Percentiles rank a stretch among this genome's conserved stretches.
phyloP scores from a whole-genome alignment of 2,797 vertebrate genomes.

The Halcyon chelicuti region DNA sequence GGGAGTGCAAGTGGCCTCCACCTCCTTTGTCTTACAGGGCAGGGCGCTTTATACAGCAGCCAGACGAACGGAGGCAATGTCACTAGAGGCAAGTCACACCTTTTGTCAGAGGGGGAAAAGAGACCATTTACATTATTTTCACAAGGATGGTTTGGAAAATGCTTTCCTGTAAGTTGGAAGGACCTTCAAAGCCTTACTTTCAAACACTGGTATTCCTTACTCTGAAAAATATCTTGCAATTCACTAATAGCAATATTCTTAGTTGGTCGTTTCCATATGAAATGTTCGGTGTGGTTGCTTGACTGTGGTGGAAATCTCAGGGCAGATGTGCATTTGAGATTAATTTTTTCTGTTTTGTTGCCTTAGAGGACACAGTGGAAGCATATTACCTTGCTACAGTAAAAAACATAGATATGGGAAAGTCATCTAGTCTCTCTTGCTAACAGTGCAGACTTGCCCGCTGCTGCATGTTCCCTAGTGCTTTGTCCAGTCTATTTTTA shows the following conservation, averaged over 20 bases:
- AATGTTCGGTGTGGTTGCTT: not conserved
- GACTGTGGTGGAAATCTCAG: not conserved
- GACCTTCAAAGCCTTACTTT: not conserved
- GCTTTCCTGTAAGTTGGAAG: not conserved
- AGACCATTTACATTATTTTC: not conserved
- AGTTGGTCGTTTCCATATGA: not conserved
- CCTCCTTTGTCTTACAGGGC: constrained; percentile 7
- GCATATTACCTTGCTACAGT: constrained; percentile 15
- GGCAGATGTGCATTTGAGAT: constrained; percentile 23
- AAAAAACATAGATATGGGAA: constrained; percentile 52
- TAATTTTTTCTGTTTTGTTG: constrained; percentile 6
- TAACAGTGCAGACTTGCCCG: constrained; percentile 39
- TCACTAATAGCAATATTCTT: not conserved
- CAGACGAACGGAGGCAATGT: not conserved
- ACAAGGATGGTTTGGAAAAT: constrained; percentile 2
- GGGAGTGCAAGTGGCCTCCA: not conserved
- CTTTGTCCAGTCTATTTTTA: constrained; percentile 69
- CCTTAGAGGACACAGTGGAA: constrained; percentile 6
- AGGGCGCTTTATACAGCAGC: not conserved
- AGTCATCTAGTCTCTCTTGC: constrained; percentile 24
- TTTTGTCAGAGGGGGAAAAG: not conserved
- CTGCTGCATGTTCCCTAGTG: constrained; percentile 41
- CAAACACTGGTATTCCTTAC: not conserved
- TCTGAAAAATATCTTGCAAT: not conserved
- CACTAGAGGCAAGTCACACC: not conserved